Percentiles rank a stretch among this genome's conserved stretches.
Evolutionary conservation across 2,888 invertebrate species (phyloP).

Genomic region (Horisme vitalbata): DNA sequence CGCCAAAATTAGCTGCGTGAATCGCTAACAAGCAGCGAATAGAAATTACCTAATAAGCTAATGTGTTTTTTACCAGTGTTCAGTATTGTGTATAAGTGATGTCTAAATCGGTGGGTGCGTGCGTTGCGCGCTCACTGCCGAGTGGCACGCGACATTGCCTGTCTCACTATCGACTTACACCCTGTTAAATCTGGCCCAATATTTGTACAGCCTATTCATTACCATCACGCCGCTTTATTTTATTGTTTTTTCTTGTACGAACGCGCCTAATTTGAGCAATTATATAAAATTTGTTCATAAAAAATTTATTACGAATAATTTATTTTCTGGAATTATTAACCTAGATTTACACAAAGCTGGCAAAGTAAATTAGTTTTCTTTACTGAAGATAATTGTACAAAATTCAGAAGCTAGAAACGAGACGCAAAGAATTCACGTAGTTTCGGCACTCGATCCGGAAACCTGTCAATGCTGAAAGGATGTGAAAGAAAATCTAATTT

Average conservation of each 20-base stretch:
- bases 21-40: neutral
- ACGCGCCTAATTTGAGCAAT: constrained; percentile 48
- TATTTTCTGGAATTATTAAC: neutral
- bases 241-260: constrained; percentile 66
- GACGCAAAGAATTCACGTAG: constrained; percentile 32
- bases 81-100: constrained; percentile 53
- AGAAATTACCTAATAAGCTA: constrained; percentile 36
- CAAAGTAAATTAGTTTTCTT: too few relatives aligned
- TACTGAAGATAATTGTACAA: constrained; percentile 13
- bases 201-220: constrained; percentile 78
- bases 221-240: constrained; percentile 65
- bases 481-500: constrained; percentile 81
- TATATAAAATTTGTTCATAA: constrained; percentile 61
- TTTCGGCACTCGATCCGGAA: constrained; percentile 42
- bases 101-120: constrained; percentile 66
- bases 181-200: constrained; percentile 77
- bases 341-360: too few relatives aligned
- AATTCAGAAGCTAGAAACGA: constrained; percentile 37
- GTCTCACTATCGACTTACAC: constrained; percentile 77
- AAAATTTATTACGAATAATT: constrained; percentile 36
- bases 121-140: constrained; percentile 45
- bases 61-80: constrained; percentile 52
- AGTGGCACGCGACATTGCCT: constrained; percentile 72
- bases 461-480: constrained; percentile 73
- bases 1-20: too few relatives aligned